Conservation (phyloP, 1,140 invertebrate species). For the Acyrthosiphon pisum region DNA sequence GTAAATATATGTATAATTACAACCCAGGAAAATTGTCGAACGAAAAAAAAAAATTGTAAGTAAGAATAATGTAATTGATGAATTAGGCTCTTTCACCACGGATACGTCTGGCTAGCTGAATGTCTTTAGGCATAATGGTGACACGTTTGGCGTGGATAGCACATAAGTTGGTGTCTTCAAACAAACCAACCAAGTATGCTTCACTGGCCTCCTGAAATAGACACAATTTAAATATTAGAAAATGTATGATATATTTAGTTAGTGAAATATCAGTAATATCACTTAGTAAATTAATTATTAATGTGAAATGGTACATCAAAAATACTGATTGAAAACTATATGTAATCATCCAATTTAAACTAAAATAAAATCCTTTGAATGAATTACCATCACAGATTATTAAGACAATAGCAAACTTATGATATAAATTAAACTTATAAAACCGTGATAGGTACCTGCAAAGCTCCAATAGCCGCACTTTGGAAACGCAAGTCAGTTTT, state of each 20-base stretch:
- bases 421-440: neutral
- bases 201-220: constrained; percentile 84
- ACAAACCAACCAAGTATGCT: constrained; percentile 88
- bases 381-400: neutral
- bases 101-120: constrained; percentile 87
- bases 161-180: constrained; percentile 94
- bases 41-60: neutral
- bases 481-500: constrained; percentile 73
- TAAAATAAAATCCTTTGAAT: neutral
- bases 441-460: constrained; percentile 43
- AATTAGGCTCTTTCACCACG: constrained; percentile 81
- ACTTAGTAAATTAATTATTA: neutral
- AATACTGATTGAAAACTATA: neutral
- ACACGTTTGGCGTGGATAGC: constrained; percentile 67
- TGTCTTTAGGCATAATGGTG: constrained; percentile 96
- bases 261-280: neutral
- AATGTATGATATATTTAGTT: neutral
- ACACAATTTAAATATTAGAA: neutral
- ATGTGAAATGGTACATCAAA: neutral
- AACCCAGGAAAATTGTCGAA: neutral
- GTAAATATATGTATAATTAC: neutral
- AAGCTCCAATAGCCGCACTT: constrained; percentile 69
- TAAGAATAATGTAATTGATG: neutral
- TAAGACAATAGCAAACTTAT: neutral
- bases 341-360: neutral